Evolutionary conservation across 2,797 vertebrate genomes (phyloP).

Genomic region (Brotula barbata): DNA sequence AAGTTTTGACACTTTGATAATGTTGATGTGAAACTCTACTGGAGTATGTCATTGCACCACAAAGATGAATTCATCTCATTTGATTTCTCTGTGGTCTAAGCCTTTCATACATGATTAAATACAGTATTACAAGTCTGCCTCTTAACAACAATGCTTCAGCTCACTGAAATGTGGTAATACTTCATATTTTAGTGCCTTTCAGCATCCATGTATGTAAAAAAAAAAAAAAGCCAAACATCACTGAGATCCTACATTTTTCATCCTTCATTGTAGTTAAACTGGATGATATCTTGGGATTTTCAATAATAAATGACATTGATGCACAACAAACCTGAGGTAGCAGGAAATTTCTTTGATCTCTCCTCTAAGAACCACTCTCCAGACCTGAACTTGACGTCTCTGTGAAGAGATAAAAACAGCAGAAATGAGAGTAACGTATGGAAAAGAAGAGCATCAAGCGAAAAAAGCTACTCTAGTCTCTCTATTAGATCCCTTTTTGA

Average conservation of each 20-base stretch:
- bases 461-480: too few relatives aligned
- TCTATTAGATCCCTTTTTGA: too few relatives aligned
- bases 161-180: not conserved
- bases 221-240: constrained; percentile 1
- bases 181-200: constrained; percentile 31
- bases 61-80: not conserved
- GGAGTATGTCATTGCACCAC: too few relatives aligned
- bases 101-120: not conserved
- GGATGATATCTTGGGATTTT: constrained; percentile 6
- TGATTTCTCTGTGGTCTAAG: not conserved
- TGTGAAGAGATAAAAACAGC: constrained; percentile 59
- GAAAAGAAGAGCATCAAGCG: too few relatives aligned
- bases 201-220: not conserved
- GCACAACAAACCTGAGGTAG: constrained; percentile 78
- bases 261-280: not conserved
- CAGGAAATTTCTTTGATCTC: constrained; percentile 87
- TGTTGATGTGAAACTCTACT: too few relatives aligned
- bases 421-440: too few relatives aligned
- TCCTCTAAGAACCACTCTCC: constrained; percentile 94
- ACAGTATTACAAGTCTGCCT: not conserved
- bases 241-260: constrained; percentile 28
- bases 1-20: too few relatives aligned
- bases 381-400: constrained; percentile 87
- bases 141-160: not conserved
- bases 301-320: constrained; percentile 17